Evolutionary conservation across 2,113 vertebrate genomes (phyloP), one percentile per base, ranked within the genome.

Genomic region (Colaptes auratus): DNA sequence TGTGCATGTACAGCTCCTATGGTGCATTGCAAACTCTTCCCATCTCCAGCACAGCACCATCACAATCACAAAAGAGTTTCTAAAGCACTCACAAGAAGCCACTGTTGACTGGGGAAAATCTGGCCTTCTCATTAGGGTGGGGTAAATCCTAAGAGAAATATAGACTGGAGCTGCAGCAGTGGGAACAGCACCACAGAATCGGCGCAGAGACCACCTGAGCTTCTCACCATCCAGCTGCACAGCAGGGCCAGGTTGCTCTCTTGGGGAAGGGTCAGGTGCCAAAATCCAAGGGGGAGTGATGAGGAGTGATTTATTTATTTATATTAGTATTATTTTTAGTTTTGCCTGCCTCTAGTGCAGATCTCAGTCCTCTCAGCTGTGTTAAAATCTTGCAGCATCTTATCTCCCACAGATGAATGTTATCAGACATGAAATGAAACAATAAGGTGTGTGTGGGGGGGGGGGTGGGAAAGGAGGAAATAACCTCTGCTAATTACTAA

Each of bases 401-500:
- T 92, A 76, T 82, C 85, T 91, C 39, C 60, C 60, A 31, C 4
- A 8, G 74, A 83, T 93, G 74, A 77, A 90, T 84, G 74, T 85
- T 90, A 74, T 71, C 74, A 80, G 85, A 88, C 71, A 33, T 83
- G 39, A 86, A 89, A 86, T 91, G 66, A 93, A 94, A 83, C 52
- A 80, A 82, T 91, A 87, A 53, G 36, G 59, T 46, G n/a, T n/a
- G n/a, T n/a, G n/a, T n/a, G n/a, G n/a, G n/a, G n/a, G 75, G 72
- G 75, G 75, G 19, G 75, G 72, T 67, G 75, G 19, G 27, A 53
- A 83, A 50, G 55, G 72, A 82, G 61, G 76, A 94, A 88, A 80
- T 81, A 95, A 94, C 70, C 75, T 81, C 78, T 85, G 71, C 85
- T 95, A 93, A 94, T 97, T 96, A 79, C 85, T 93, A 86, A 91